phyloP scores from a whole-genome alignment of 2,797 vertebrate species.

The Lagorchestes hirsutus region DNA sequence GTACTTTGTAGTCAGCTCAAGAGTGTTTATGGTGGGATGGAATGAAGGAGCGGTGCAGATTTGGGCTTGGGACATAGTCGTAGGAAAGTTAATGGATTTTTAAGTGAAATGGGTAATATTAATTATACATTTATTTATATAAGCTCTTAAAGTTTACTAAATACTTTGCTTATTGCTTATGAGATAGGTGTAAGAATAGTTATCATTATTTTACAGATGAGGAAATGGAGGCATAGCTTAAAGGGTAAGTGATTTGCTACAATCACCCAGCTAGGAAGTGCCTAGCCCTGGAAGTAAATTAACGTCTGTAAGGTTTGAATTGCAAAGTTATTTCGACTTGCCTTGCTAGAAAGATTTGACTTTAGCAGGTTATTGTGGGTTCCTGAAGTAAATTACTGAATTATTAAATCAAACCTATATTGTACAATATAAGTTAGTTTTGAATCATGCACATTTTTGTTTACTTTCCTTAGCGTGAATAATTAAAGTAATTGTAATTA shows the following conservation, averaged over 20 bases:
- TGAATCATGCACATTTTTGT: background rate
- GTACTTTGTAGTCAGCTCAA: background rate
- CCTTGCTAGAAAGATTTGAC: background rate
- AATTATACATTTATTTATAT: background rate
- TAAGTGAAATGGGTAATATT: background rate
- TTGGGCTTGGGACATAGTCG: background rate
- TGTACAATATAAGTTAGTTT: background rate
- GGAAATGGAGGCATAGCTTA: background rate
- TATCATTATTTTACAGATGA: too few species aligned
- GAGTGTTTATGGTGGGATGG: background rate
- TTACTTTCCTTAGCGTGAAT: background rate
- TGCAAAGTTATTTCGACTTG: background rate
- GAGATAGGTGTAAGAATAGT: background rate
- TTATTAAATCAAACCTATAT: background rate
- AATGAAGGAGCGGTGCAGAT: background rate
- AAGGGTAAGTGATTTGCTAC: background rate
- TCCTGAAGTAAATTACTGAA: background rate
- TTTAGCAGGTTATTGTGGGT: background rate
- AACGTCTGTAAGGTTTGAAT: background rate
- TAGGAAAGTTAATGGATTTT: background rate
- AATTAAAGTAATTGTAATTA: background rate
- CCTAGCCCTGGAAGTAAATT: background rate
- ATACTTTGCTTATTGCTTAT: background rate
- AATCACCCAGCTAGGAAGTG: background rate
- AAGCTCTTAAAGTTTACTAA: background rate